phyloP scores from a whole-genome alignment of 1,140 invertebrate genomes.

The Lordiphosa collinella region DNA sequence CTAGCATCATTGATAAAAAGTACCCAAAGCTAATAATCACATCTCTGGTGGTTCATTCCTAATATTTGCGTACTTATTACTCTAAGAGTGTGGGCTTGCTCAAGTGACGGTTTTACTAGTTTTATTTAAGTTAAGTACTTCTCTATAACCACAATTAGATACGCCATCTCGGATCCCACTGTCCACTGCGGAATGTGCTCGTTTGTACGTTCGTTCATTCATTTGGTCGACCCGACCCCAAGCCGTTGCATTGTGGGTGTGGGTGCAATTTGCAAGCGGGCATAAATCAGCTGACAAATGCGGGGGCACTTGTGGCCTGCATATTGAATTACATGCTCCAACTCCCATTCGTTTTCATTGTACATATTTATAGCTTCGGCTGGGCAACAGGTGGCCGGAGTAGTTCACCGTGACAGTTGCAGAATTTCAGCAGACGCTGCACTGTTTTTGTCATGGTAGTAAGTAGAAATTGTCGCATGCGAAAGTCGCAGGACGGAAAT shows the following conservation, averaged over 20 bases:
- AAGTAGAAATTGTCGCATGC: conserved; percentile 58
- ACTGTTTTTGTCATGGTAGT: conserved; percentile 61
- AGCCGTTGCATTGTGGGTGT: conserved; percentile 48
- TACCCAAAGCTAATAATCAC: no score
- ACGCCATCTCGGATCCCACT: conserved; percentile 24
- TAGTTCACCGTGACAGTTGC: conserved; percentile 15
- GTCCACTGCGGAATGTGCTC: conserved; percentile 60
- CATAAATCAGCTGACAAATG: conserved; percentile 71
- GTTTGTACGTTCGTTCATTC: conserved; percentile 7
- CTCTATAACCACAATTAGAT: no score
- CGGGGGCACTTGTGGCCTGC: conserved; percentile 59
- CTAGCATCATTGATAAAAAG: no score
- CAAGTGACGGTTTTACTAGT: not conserved
- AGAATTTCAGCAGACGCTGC: conserved; percentile 72
- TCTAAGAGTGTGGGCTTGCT: no score
- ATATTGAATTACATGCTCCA: conserved; percentile 65
- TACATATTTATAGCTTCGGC: conserved; percentile 7
- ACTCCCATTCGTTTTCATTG: conserved; percentile 41
- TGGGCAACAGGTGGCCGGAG: conserved; percentile 8
- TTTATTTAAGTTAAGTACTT: not conserved
- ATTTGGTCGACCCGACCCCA: conserved; percentile 21
- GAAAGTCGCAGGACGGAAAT: conserved; percentile 54
- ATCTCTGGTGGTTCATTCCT: no score
- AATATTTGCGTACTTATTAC: no score
- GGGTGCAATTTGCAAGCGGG: conserved; percentile 69